Conservation (phyloP, 1,140 invertebrate species). For the Drosophila repleta region DNA sequence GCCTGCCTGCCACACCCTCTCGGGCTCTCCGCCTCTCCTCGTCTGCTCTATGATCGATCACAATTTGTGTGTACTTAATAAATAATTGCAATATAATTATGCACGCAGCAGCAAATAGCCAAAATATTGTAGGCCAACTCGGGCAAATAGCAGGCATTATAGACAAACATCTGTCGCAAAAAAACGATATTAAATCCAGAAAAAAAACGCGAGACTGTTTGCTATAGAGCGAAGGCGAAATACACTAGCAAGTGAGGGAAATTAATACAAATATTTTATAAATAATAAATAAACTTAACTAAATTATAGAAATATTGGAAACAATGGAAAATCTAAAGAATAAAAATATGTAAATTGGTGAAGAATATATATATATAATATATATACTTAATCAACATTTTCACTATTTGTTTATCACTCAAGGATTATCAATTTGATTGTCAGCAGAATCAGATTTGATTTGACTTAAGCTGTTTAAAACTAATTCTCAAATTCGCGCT, state of each 20-base stretch:
- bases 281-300: no score
- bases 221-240: slow-evolving; percentile 8
- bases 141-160: slow-evolving; percentile 29
- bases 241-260: slow-evolving; percentile 22
- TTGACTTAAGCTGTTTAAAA: background rate
- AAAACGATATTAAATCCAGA: slow-evolving; percentile 40
- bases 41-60: slow-evolving; percentile 63
- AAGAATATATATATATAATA: no score
- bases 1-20: background rate
- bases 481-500: background rate
- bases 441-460: background rate
- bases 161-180: slow-evolving; percentile 75
- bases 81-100: slow-evolving; percentile 82
- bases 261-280: no score
- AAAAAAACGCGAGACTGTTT: slow-evolving; percentile 8
- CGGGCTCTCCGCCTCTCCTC: slow-evolving; percentile 19
- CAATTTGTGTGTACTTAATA: slow-evolving; percentile 78
- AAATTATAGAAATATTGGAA: no score
- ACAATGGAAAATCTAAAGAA: no score
- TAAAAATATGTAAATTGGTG: no score
- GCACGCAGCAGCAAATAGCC: slow-evolving; percentile 62
- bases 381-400: no score
- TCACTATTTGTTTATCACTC: background rate
- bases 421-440: background rate
- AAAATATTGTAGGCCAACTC: slow-evolving; percentile 59